phyloP scores from a whole-genome alignment of 2,888 invertebrate genomes.

The Bimastos eiseni region DNA sequence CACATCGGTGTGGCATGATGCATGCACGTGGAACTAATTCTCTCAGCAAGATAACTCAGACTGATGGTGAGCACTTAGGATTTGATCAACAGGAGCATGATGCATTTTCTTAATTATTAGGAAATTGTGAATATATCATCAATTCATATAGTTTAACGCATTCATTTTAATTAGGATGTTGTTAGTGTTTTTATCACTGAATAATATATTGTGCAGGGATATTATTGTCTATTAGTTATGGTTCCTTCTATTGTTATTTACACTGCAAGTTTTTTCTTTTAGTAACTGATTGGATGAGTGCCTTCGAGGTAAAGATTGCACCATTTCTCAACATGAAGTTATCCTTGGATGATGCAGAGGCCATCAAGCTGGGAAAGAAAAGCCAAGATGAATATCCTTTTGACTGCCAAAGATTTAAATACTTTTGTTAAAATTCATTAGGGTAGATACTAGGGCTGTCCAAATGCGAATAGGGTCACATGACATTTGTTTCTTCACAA shows the following conservation, averaged over 20 bases:
- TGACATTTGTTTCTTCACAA: no score
- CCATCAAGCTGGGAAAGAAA: constrained; percentile 82
- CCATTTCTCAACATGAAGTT: constrained; percentile 81
- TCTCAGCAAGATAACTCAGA: constrained; percentile 70
- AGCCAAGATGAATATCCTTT: constrained; percentile 66
- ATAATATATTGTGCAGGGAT: neutral
- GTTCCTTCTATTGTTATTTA: neutral
- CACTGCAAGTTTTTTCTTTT: constrained; percentile 29
- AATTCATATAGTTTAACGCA: neutral
- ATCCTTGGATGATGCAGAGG: constrained; percentile 73
- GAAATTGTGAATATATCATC: neutral
- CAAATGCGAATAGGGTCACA: no score
- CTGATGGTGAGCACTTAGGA: constrained; percentile 53
- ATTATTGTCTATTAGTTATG: no score
- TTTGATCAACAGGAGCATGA: neutral
- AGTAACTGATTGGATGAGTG: constrained; percentile 64
- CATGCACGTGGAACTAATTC: constrained; percentile 91
- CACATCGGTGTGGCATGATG: constrained; percentile 96
- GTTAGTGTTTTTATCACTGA: neutral
- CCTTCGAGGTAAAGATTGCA: constrained; percentile 86
- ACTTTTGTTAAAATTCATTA: neutral
- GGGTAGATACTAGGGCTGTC: no score
- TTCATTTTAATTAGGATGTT: neutral
- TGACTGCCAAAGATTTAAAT: neutral
- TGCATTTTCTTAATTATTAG: neutral